Percentiles rank a stretch among this genome's conserved stretches.
These are phyloP conservation scores for Pollenia labialis DNA, from an alignment of 2,888 invertebrate genomes.

Conservation along the genomic window DNA sequence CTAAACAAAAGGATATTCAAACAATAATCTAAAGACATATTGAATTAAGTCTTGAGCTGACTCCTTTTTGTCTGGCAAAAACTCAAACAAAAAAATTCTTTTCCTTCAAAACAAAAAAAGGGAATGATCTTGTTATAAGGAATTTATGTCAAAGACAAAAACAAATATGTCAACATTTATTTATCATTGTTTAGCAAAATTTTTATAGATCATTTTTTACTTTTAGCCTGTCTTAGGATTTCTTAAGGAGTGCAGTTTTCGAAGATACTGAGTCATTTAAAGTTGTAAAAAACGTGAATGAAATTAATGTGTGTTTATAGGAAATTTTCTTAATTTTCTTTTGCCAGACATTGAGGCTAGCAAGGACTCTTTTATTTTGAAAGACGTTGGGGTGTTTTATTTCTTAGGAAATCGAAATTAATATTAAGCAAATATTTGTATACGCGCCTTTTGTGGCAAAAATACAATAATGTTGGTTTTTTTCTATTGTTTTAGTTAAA, in stretches of 20 bases:
- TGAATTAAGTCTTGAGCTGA: conserved; percentile 33
- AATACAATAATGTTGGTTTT: conserved; percentile 38
- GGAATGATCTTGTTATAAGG: conserved; percentile 57
- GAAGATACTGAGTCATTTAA: neutral
- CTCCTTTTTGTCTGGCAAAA: conserved; percentile 57
- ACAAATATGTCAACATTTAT: conserved; percentile 65
- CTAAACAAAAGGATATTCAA: conserved; percentile 41
- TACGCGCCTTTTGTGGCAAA: conserved; percentile 74
- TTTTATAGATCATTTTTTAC: conserved; percentile 57
- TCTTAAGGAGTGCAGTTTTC: conserved; percentile 21
- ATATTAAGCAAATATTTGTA: conserved; percentile 75
- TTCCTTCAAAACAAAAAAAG: neutral
- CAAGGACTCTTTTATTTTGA: neutral
- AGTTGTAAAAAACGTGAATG: conserved; percentile 35
- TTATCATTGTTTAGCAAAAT: conserved; percentile 34
- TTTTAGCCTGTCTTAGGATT: neutral
- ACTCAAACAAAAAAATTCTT: neutral
- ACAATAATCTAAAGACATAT: conserved; percentile 28
- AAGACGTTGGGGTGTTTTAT: conserved; percentile 16
- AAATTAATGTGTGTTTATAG: conserved; percentile 61
- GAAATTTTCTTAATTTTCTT: conserved; percentile 2
- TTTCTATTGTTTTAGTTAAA: neutral
- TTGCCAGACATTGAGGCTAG: conserved; percentile 62
- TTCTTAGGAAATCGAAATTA: conserved; percentile 25
- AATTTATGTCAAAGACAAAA: conserved; percentile 52